Base-by-base conservation (phyloP, 2,797 vertebrate genomes). In the Hoplostethus mediterraneus region DNA sequence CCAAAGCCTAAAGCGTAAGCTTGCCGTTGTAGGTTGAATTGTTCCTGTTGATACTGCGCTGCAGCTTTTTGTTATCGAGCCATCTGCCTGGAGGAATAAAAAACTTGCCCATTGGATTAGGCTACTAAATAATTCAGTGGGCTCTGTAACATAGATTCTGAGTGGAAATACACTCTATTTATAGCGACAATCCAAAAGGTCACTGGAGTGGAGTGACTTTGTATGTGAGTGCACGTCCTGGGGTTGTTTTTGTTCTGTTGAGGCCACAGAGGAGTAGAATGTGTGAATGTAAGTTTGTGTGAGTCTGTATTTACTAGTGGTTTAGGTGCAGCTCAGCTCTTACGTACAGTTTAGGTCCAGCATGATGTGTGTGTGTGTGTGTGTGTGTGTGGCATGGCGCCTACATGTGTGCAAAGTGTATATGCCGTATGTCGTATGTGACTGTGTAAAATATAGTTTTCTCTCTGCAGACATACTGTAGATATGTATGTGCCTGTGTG, bases 161-260 rank as follows among this genome's bases (percentile, higher is more conserved):
- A 93, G 92, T 92, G 88, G 93, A 93, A 94, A 94, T 92, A 77
- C 61, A 10, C 82, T 84, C 91, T 95, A 94, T 95, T 93, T 93
- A 93, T 94, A 94, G 93, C 63, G 60, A 63, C 84, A 73, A 84
- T 84, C 81, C 71, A 69, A 94, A 94, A 95, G 94, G 93, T 95
- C 93, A 94, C 63, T n/a, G 25, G 82, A 89, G 87, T 86, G 84
- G 84, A 79, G 89, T 86, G 90, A 92, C 91, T 92, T 87, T 87
- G 87, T 88, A 74, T 84, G 81, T 53, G 68, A 79, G 77, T 84
- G 74, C 76, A 77, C 47, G 51, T 86, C 77, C 80, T 55, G 75
- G 69, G 85, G 86, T 81, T 90, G 87, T 87, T 87, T 88, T 85
- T 79, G 81, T 85, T 86, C 87, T 83, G 58, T 28, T 78, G 73